These are phyloP conservation scores for Natrix natrix DNA, from an alignment of 2,797 vertebrate genomes.

Conservation along the genomic window DNA sequence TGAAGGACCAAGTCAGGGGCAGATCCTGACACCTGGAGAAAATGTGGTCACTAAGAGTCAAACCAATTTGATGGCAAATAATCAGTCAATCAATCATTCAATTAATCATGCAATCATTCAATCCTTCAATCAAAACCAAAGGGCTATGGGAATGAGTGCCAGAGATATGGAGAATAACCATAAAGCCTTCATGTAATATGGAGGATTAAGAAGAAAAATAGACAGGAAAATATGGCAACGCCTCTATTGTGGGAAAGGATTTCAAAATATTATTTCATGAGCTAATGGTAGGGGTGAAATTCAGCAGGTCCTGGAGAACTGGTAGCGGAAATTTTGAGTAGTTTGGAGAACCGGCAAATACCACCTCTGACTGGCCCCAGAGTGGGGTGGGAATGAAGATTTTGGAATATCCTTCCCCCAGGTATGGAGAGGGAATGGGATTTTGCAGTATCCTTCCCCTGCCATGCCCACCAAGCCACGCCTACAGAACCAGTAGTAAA, in stretches of 20 bases:
- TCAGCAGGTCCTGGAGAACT: too few relatives aligned
- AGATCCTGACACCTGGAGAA: not conserved
- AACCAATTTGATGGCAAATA: not conserved
- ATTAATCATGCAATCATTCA: not conserved
- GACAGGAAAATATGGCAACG: not conserved
- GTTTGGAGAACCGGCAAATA: too few relatives aligned
- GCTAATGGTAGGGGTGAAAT: too few relatives aligned
- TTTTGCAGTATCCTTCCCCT: too few relatives aligned
- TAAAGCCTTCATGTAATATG: not conserved
- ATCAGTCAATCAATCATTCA: not conserved
- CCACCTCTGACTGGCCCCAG: too few relatives aligned
- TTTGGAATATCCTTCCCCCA: too few relatives aligned
- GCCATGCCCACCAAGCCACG: too few relatives aligned
- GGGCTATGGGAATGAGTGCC: not conserved
- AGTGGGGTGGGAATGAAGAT: too few relatives aligned
- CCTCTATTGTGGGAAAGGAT: not conserved
- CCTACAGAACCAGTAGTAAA: too few relatives aligned
- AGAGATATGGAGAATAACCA: not conserved
- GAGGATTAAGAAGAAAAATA: not conserved
- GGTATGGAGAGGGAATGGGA: too few relatives aligned
- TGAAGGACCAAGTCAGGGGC: not conserved
- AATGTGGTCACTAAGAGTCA: not conserved
- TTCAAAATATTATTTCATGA: not conserved
- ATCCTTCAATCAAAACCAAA: not conserved
- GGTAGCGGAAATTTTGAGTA: too few relatives aligned